phyloP scores from a whole-genome alignment of 2,113 vertebrate genomes.

The Ranitomeya variabilis region DNA sequence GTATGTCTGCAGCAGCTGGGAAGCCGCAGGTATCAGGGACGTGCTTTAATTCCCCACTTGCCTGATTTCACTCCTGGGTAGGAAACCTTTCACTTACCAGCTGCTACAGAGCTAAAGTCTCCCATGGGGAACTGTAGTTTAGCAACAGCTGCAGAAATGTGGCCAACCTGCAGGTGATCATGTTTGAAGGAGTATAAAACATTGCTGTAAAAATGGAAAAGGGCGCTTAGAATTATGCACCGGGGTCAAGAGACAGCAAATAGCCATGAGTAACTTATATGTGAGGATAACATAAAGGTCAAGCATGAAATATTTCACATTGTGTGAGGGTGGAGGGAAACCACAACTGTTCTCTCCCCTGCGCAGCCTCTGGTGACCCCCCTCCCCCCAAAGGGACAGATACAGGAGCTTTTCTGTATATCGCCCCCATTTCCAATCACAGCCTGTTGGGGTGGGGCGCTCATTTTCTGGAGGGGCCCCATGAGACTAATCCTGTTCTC shows the following conservation, averaged over 20 bases:
- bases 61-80: not conserved
- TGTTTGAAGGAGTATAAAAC: not conserved
- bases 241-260: no score
- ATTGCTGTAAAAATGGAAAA: not conserved
- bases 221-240: not conserved
- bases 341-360: not conserved
- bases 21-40: not conserved
- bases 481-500: no score
- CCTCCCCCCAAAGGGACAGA: no score
- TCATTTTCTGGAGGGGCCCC: no score
- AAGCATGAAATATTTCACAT: no score
- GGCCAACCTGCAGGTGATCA: not conserved
- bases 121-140: not conserved
- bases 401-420: not conserved
- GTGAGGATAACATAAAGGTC: no score
- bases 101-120: not conserved
- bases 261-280: no score
- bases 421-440: no score
- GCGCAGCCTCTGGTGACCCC: no score
- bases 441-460: no score
- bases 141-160: constrained; percentile 2
- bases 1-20: not conserved
- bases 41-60: not conserved
- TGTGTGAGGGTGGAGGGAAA: no score
- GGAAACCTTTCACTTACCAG: not conserved